Conservation (phyloP, 2,888 invertebrate species). For the Parascotia fuliginaria region DNA sequence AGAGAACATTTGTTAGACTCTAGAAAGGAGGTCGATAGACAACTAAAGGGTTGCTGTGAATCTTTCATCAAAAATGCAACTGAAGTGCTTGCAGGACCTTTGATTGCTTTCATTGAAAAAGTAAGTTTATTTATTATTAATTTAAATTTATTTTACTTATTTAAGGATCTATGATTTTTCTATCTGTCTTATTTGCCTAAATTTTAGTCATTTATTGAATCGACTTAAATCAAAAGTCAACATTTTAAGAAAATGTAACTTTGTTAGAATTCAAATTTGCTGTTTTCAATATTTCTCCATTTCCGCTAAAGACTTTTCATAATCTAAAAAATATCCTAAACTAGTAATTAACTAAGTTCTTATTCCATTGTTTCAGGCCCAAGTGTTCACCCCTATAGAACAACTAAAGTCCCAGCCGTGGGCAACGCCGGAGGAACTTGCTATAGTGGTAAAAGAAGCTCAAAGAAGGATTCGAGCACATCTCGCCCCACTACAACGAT, state of each 20-base stretch:
- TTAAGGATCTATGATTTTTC: too few relatives aligned
- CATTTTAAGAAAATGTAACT: too few relatives aligned
- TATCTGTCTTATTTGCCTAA: too few relatives aligned
- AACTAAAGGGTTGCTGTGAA: slow-evolving; percentile 96
- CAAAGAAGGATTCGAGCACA: slow-evolving; percentile 92
- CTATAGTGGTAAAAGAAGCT: slow-evolving; percentile 90
- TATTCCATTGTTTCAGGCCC: slow-evolving; percentile 61
- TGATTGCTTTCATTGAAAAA: slow-evolving; percentile 90
- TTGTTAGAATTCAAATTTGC: too few relatives aligned
- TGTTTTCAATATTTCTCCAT: too few relatives aligned
- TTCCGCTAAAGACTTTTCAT: too few relatives aligned
- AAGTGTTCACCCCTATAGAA: slow-evolving; percentile 62
- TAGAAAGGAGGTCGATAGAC: slow-evolving; percentile 97
- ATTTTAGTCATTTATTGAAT: too few relatives aligned
- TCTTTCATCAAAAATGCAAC: slow-evolving; percentile 93
- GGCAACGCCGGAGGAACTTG: slow-evolving; percentile 90
- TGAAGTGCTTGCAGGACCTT: slow-evolving; percentile 90
- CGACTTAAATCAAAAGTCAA: too few relatives aligned
- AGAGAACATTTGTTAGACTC: slow-evolving; percentile 97
- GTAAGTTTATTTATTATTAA: slow-evolving; percentile 67
- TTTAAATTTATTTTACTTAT: background rate
- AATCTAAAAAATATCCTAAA: too few relatives aligned
- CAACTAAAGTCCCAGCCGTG: slow-evolving; percentile 67
- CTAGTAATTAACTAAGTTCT: background rate
- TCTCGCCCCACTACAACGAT: slow-evolving; percentile 92